Evolutionary conservation across 2,888 invertebrate genomes (phyloP), one percentile per base, ranked within the genome.

Genomic region (Tinea semifulvella): DNA sequence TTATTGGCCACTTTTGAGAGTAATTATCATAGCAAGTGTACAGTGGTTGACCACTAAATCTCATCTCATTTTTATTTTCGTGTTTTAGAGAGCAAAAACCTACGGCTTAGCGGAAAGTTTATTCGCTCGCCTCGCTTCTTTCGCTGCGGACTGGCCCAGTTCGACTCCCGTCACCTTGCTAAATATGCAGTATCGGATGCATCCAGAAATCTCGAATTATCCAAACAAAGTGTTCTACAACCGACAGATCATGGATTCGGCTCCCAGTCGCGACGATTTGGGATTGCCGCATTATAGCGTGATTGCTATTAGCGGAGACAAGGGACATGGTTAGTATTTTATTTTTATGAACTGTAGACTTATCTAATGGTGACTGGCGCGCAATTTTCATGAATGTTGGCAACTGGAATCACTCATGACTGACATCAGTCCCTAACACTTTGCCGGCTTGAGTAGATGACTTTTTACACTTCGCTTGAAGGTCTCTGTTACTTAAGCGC

Each of bases 121-220:
- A 47, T 94, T 94, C 70, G 84, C 88, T 7, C 84, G 95, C 7
- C 81, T 94, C 10, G 83, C 88, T 54, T 76, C 82, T 1, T 82
- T 83, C 53, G 77, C 88, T 44, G 75, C 79, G 45, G 58, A 59
- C 2, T 67, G 73, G 56, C 44, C 54, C 6, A 49, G 57, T 5
- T 60, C 52, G 26, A 65, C 58, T 52, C 84, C 85, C 0, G 75
- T 86, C 6, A 70, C 83, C 49, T 68, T 85, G 53, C 71, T 93
- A 20, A 75, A 82, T 50, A 80, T 71, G 2, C 96, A 96, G 65
- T 95, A 94, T 68, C 84, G 96, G 50, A 96, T 96, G 96, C 89
- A 92, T 53, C 83, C 85, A 1, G 88, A 88, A 45, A 94, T 96
- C 52, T 88, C 89, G 2, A 70, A 76, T 46, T 96, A 91, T 83